phyloP scores from a whole-genome alignment of 2,888 invertebrate species.

The Chloroclystis v-ata region DNA sequence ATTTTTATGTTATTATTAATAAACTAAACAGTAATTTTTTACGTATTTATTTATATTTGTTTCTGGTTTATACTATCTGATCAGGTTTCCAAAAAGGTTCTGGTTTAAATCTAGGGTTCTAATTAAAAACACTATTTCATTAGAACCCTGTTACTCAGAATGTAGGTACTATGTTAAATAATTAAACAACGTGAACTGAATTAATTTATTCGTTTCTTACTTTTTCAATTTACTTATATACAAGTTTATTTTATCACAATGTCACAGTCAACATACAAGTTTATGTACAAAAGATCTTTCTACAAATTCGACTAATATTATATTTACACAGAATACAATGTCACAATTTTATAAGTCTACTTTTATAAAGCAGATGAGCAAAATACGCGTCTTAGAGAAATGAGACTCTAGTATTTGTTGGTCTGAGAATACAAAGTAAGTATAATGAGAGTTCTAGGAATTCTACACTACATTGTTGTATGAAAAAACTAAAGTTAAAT shows the following conservation, averaged over 20 bases:
- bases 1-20: too few species aligned
- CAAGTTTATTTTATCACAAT: constrained; percentile 59
- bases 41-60: too few species aligned
- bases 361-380: constrained; percentile 1
- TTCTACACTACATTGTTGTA: background rate
- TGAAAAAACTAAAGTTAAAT: too few species aligned
- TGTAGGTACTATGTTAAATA: constrained; percentile 13
- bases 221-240: constrained; percentile 49
- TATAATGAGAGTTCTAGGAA: background rate
- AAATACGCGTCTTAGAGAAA: background rate
- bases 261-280: constrained; percentile 57
- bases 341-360: background rate
- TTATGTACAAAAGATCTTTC: constrained; percentile 48
- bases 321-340: constrained; percentile 3
- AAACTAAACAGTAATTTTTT: too few species aligned
- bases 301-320: constrained; percentile 16
- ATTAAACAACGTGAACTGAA: constrained; percentile 34
- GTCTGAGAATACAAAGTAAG: background rate
- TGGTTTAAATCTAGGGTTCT: too few species aligned
- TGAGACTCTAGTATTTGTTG: background rate
- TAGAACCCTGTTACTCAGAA: background rate
- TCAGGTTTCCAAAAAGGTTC: too few species aligned
- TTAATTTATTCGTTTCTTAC: constrained; percentile 38
- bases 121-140: too few species aligned
- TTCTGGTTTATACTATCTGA: too few species aligned